Percentiles rank a stretch among this genome's conserved stretches.
Conservation (phyloP, 2,888 invertebrate species). For the Spilosoma lubricipeda region DNA sequence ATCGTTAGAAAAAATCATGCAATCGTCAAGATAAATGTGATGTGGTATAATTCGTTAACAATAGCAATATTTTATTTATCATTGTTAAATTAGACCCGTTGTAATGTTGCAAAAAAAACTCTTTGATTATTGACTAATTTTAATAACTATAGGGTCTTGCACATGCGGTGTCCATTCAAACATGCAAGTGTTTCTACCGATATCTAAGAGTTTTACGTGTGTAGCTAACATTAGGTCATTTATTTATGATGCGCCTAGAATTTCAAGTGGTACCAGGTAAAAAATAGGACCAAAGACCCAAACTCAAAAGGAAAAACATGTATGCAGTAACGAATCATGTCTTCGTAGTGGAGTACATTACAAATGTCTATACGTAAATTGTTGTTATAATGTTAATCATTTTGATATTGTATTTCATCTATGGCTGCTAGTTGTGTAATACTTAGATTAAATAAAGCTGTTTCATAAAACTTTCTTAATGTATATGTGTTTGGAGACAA, state of each 20-base stretch:
- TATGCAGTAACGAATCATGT: conserved; percentile 50
- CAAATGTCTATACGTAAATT: conserved; percentile 70
- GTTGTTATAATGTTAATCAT: conserved; percentile 65
- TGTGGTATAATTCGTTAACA: conserved; percentile 56
- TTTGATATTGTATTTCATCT: conserved; percentile 61
- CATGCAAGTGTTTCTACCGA: background rate
- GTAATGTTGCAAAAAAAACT: conserved; percentile 36
- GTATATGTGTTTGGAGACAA: background rate
- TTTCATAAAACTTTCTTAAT: background rate
- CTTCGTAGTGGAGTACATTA: conserved; percentile 57
- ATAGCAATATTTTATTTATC: conserved; percentile 48
- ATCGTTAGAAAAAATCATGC: conserved; percentile 36
- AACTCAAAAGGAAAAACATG: conserved; percentile 30
- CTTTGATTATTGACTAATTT: conserved; percentile 21
- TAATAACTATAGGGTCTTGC: conserved; percentile 30
- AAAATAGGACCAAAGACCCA: conserved; percentile 64
- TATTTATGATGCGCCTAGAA: conserved; percentile 34
- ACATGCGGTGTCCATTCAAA: conserved; percentile 27
- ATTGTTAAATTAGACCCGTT: conserved; percentile 54
- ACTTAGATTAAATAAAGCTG: conserved; percentile 48
- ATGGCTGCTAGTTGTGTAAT: conserved; percentile 54
- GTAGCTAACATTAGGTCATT: background rate
- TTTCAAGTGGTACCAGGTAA: conserved; percentile 41
- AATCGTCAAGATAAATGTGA: conserved; percentile 69
- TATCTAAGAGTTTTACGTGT: background rate